A percentile compares a stretch with the other conserved stretches of the same genome.
Conservation (phyloP, 2,888 invertebrate species). For the Nomada fucata region DNA sequence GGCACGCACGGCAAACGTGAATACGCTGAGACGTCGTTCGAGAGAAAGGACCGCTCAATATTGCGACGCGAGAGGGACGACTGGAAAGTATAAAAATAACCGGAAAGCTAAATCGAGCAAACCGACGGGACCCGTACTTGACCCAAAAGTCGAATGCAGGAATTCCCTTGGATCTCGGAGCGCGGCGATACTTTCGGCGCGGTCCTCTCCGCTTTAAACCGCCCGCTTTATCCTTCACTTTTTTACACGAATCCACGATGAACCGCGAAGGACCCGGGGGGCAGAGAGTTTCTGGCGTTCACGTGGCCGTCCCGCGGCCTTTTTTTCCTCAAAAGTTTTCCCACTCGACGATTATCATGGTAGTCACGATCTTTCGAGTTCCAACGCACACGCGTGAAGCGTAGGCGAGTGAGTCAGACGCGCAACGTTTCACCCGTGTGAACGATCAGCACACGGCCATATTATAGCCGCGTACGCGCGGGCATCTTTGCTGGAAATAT, state of each 20-base stretch:
- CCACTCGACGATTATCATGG: slow-evolving; percentile 43
- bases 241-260: too few species aligned
- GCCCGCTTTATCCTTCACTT: not conserved
- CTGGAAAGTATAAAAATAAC: slow-evolving; percentile 42
- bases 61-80: not conserved
- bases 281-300: not conserved
- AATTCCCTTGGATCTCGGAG: slow-evolving; percentile 21
- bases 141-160: slow-evolving; percentile 29
- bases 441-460: slow-evolving; percentile 14
- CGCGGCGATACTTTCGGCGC: not conserved
- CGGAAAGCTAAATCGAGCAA: slow-evolving; percentile 11
- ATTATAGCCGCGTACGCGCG: slow-evolving; percentile 18
- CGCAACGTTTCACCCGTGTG: slow-evolving; percentile 13
- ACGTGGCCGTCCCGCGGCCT: slow-evolving; percentile 3
- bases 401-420: slow-evolving; percentile 33
- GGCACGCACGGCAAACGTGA: not conserved
- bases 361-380: slow-evolving; percentile 46
- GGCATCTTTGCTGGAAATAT: slow-evolving; percentile 63
- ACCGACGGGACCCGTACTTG: slow-evolving; percentile 29
- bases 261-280: not conserved
- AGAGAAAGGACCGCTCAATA: not conserved
- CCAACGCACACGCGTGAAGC: slow-evolving; percentile 33
- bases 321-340: slow-evolving; percentile 22
- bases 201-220: not conserved
- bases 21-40: not conserved